Base-by-base conservation (phyloP, 2,797 vertebrate genomes). In the Danio kyathit region DNA sequence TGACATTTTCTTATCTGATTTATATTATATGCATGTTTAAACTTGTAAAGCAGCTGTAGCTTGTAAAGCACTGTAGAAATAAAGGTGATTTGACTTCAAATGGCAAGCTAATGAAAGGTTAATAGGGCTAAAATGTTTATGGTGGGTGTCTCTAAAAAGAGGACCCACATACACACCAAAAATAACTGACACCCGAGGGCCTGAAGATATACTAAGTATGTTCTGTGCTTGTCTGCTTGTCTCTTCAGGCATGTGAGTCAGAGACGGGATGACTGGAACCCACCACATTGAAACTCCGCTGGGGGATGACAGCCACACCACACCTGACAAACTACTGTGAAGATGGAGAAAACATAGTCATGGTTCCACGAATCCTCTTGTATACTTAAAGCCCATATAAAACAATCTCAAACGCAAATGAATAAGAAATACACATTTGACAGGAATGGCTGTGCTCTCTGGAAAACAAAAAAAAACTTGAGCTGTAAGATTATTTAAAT, bases 401-500 rank as follows among this genome's bases (percentile, higher is more conserved):
- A 69, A 29, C 72, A 79, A 11, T 74, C 21, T 29, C 41, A 67
- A 49, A 80, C 54, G 46, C 72, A 72, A 72, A 59, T 80, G 82
- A 38, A 46, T 57, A 67, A 38, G 51, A 76, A 44, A 46, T 44
- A 66, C 17, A 76, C 49, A 49, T 69, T 49, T 77, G 49, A 74
- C 71, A 70, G 41, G 56, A 70, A 76, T 81, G 84, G 51, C 83
- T 70, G 78, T 85, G 81, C 88, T 86, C 86, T 81, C 41, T 88
- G 89, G 29, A 1, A 29, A 29, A 29, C 1, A 29, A 29, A 29
- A 29, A 88, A 88, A 90, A 93, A 92, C 90, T 85, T 88, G 86
- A 94, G 93, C 92, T 90, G 90, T 88, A 92, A 88, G 92, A 92
- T 92, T 95, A 96, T 96, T 96, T 97, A 96, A 95, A 94, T 87